Evolutionary conservation across 2,888 invertebrate species (phyloP).

Genomic region (Prosapia bicincta): DNA sequence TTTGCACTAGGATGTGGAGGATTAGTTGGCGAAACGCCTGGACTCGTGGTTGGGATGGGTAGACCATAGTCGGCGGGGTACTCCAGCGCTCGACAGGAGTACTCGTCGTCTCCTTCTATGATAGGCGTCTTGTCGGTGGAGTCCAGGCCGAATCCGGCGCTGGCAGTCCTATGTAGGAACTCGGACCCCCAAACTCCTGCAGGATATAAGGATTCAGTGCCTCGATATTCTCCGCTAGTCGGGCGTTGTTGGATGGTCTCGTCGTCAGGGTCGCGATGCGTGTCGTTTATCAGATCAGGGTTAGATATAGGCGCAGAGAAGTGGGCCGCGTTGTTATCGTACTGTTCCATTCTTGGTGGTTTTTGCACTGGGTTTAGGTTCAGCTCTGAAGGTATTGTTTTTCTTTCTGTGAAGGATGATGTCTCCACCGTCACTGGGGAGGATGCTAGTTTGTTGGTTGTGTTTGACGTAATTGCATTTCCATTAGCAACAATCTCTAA

Average conservation of each 20-base stretch:
- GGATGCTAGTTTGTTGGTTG: slow-evolving; percentile 16
- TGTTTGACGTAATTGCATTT: slow-evolving; percentile 30
- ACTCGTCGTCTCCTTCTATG: slow-evolving; percentile 58
- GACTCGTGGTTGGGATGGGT: slow-evolving; percentile 52
- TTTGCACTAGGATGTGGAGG: slow-evolving; percentile 61
- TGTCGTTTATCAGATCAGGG: slow-evolving; percentile 83
- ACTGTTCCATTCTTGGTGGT: slow-evolving; percentile 28
- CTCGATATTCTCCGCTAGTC: slow-evolving; percentile 75
- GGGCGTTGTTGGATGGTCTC: slow-evolving; percentile 49
- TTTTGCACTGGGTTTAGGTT: slow-evolving; percentile 30
- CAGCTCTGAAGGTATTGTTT: slow-evolving; percentile 23
- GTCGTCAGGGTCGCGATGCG: slow-evolving; percentile 57
- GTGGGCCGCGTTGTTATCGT: slow-evolving; percentile 51
- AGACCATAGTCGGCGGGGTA: slow-evolving; percentile 78
- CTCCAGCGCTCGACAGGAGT: slow-evolving; percentile 58
- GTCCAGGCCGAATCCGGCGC: slow-evolving; percentile 44
- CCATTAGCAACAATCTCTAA: slow-evolving; percentile 62
- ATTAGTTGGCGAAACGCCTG: slow-evolving; percentile 47
- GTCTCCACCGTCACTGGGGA: slow-evolving; percentile 30
- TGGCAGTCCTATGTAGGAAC: slow-evolving; percentile 50
- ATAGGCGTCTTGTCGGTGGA: slow-evolving; percentile 75
- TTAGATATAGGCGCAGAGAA: slow-evolving; percentile 63
- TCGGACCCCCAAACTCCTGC: slow-evolving; percentile 71
- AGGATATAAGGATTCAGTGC: slow-evolving; percentile 71
- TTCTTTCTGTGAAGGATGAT: slow-evolving; percentile 32